Evolutionary conservation across 2,113 vertebrate genomes (phyloP).

Genomic region (Rafetus swinhoei): DNA sequence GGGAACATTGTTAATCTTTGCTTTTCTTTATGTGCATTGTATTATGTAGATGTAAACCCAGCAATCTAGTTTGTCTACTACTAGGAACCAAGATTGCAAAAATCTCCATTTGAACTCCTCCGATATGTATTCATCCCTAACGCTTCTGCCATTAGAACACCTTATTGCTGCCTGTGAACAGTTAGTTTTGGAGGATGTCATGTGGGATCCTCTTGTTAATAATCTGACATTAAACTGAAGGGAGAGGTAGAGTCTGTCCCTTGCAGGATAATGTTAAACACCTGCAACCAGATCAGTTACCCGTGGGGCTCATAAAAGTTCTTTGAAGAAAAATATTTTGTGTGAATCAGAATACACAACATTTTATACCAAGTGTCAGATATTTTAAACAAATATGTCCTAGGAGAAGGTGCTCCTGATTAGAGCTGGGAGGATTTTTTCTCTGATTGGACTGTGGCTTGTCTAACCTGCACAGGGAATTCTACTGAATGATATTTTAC

Average conservation of each 20-base stretch:
- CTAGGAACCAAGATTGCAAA: background rate
- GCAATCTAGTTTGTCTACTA: background rate
- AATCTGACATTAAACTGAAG: background rate
- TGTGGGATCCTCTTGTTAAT: background rate
- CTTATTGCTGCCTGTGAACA: background rate
- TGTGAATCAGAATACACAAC: background rate
- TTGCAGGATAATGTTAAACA: background rate
- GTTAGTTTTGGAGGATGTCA: fast-evolving
- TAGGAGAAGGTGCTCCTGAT: background rate
- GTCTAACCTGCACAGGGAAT: background rate
- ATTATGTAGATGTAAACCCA: background rate
- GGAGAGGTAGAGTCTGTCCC: background rate
- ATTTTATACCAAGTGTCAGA: fast-evolving
- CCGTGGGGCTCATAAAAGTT: background rate
- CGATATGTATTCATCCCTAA: background rate
- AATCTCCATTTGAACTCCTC: fast-evolving
- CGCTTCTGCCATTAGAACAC: background rate
- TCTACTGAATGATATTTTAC: background rate
- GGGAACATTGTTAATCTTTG: background rate
- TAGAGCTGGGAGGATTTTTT: background rate
- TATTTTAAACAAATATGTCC: background rate
- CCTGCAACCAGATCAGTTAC: background rate
- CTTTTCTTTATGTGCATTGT: background rate
- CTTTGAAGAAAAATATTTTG: background rate
- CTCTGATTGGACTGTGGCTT: background rate